Base-by-base conservation (phyloP, 2,888 invertebrate species). In the Drosophila limbata region DNA sequence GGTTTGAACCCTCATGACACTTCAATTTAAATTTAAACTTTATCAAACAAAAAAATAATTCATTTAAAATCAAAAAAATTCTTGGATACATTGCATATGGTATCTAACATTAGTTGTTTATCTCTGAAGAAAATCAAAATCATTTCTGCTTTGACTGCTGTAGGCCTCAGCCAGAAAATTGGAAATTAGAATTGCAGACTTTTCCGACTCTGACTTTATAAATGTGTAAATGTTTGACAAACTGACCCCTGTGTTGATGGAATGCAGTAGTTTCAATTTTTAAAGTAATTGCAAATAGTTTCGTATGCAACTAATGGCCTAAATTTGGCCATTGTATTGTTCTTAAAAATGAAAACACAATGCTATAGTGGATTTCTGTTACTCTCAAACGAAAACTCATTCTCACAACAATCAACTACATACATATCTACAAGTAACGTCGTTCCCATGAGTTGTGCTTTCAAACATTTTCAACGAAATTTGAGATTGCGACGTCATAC, bases 261-360 rank as follows among this genome's bases (percentile, higher is more conserved):
- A 74, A 87, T 82, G 77, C 66, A 79, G 85, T 82, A 62, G 67
- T 71, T 82, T 73, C 77, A 84, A 82, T 71, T 66, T 77, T 67
- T 64, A 45, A 73, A 84, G 79, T 79, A 84, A 73, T 76, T 81
- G 79, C 68, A 70, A 73, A 65, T 69, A 67, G 47, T 39, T 37
- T 9, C 3, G 17, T 10, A 17, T 19, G 11, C 11, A 9, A 3
- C 9, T 39, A 3, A 3, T 15, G 9, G 9, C 10, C 17, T 3
- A 8, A 2, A 21, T 1, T 51, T 44, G 45, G 35, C 6, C 19
- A 35, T 25, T 31, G 8, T 15, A 19, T 11, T 17, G n/a, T 33
- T 15, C 9, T 35, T 15, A n/a, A 37, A 9, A 17, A 40, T 10
- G 1, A 10, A 17, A 40, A 17, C 40, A 37, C n/a, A 37, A 2